Evolutionary conservation across 2,113 vertebrate genomes (phyloP), one percentile per base, ranked within the genome.

Genomic region (Zeus faber): DNA sequence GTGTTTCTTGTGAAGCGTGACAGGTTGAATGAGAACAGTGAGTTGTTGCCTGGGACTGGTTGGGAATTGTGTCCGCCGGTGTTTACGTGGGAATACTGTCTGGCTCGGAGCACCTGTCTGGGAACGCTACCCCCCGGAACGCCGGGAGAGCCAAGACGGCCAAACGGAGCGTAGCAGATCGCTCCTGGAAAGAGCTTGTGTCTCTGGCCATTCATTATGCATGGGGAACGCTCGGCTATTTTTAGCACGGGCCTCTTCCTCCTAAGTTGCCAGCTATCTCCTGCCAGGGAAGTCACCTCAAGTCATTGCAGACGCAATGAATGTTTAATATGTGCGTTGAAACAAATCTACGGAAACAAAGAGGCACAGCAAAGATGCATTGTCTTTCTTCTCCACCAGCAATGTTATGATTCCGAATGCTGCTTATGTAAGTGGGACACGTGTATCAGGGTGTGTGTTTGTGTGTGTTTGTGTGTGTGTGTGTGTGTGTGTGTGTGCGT

Each of bases 151-250:
- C 59, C 22, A 56, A 71, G 71, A 76, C 65, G 58, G 75, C 60
- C 79, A 79, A 83, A 73, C 74, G 60, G 71, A 82, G 82, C 74
- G 74, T 79, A 55, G 76, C 83, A 58, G 84, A 86, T 77, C 76
- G 62, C 86, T 83, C 78, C 81, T 81, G 80, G 85, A 83, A 81
- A 83, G 83, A 77, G 72, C 67, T 69, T 59, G 66, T 73, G 74
- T 80, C 72, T 74, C 80, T 74, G 67, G 60, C 74, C 75, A 89
- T 89, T 88, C 79, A 84, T 89, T 87, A 89, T 87, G 82, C 80
- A 89, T 87, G 76, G 75, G 62, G 64, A 76, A 82, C 65, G 67
- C 71, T 57, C 24, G 6, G 62, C 68, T 87, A 87, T 87, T 89
- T 87, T 79, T 85, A 86, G 73, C 59, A 13, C 23, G 0, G 27